Conservation (phyloP, 37 sponge, comb jelly and placozoan species). For the Hormiphora californensis region DNA sequence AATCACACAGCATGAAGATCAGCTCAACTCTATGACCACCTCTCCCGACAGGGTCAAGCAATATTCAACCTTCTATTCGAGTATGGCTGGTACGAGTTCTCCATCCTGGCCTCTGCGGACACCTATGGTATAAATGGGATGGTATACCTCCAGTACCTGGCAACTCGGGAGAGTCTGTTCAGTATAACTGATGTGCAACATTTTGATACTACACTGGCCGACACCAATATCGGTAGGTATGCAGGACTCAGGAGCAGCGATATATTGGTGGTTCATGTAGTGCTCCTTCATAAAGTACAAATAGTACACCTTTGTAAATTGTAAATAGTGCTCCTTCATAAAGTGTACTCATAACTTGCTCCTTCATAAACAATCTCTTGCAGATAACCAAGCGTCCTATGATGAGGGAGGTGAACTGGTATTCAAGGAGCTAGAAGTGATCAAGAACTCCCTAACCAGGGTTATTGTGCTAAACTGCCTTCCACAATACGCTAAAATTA, state of each 20-base stretch:
- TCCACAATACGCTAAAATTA: not conserved
- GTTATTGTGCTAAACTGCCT: not conserved
- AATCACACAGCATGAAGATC: no score
- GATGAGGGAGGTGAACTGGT: no score
- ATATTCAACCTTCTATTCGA: not conserved
- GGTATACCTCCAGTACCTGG: not conserved
- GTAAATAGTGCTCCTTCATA: no score
- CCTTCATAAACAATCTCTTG: no score
- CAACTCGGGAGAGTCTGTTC: not conserved
- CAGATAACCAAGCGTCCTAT: no score
- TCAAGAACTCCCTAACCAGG: not conserved
- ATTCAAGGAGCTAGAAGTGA: not conserved
- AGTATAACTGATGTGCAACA: not conserved
- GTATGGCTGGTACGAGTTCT: conserved; percentile 4
- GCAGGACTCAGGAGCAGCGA: no score
- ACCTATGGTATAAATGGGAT: not conserved
- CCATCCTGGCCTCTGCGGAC: not conserved
- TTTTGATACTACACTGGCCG: conserved; percentile 1
- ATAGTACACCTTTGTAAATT: not conserved
- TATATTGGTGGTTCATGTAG: no score
- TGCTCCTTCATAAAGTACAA: not conserved
- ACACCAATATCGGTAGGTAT: no score
- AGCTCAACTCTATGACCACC: no score
- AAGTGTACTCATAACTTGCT: no score
- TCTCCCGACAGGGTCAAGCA: conserved; percentile 21